Conservation (phyloP, 2,113 vertebrate genomes). For the Hydrolagus affinis region DNA sequence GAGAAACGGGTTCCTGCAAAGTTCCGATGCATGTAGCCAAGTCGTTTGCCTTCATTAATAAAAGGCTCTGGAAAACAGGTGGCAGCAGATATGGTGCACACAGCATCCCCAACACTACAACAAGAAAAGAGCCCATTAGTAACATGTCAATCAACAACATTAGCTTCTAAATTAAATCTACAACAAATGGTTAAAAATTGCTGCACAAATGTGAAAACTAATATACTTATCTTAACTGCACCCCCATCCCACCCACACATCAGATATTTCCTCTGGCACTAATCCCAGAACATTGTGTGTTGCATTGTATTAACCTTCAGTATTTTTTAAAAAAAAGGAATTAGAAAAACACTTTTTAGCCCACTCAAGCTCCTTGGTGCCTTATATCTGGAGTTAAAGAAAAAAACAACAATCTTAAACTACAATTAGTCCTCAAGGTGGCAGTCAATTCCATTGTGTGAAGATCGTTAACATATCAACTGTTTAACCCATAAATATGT, state of each 20-base stretch:
- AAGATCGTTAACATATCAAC: neutral
- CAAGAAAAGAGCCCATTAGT: conserved; percentile 12
- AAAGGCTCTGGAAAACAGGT: conserved; percentile 90
- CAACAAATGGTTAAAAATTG: neutral
- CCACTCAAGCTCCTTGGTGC: neutral
- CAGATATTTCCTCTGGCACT: neutral
- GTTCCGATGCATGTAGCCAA: conserved; percentile 85
- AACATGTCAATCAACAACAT: neutral
- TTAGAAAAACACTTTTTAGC: neutral
- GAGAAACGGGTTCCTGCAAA: conserved; percentile 83
- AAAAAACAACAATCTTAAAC: neutral
- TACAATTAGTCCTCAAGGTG: neutral
- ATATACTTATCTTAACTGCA: neutral
- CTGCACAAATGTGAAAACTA: no score
- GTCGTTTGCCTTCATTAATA: conserved; percentile 80
- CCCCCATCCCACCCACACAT: neutral
- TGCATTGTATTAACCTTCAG: neutral
- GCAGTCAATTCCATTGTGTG: neutral
- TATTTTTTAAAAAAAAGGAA: neutral
- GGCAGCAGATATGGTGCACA: conserved; percentile 87
- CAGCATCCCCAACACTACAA: conserved; percentile 81
- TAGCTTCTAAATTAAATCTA: neutral
- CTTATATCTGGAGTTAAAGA: no score
- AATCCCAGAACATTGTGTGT: neutral
- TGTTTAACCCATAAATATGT: neutral